phyloP scores from a whole-genome alignment of 1,140 invertebrate genomes.

The Colletes latitarsis region DNA sequence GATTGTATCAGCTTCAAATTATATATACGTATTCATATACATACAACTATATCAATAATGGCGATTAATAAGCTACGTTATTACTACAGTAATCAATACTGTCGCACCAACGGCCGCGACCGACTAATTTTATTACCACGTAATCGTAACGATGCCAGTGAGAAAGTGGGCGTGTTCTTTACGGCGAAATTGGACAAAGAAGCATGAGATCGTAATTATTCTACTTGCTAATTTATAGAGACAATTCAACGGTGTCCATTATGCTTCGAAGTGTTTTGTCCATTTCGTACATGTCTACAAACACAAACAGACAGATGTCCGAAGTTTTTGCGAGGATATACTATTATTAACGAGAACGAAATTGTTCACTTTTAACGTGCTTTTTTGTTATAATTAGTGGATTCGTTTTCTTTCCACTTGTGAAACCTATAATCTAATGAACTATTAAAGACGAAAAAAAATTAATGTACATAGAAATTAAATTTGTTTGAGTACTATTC shows the following conservation, averaged over 20 bases:
- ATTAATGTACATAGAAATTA: slow-evolving; percentile 69
- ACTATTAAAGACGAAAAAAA: slow-evolving; percentile 29
- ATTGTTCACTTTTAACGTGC: slow-evolving; percentile 38
- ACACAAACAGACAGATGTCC: slow-evolving; percentile 23
- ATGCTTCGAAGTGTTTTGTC: slow-evolving; percentile 43
- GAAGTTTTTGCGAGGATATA: slow-evolving; percentile 32
- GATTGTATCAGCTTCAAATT: slow-evolving; percentile 58
- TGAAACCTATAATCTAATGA: slow-evolving; percentile 23
- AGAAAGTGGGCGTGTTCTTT: slow-evolving; percentile 59
- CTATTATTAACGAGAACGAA: slow-evolving; percentile 23
- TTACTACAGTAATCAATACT: slow-evolving; percentile 43
- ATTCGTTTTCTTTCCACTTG: slow-evolving; percentile 63
- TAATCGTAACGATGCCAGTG: slow-evolving; percentile 38
- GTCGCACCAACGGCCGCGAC: slow-evolving; percentile 27
- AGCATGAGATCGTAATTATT: slow-evolving; percentile 59
- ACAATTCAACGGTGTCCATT: slow-evolving; percentile 16
- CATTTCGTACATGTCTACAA: slow-evolving; percentile 19
- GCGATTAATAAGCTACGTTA: slow-evolving; percentile 57
- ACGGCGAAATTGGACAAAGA: slow-evolving; percentile 46
- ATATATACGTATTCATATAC: slow-evolving; percentile 44
- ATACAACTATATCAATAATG: slow-evolving; percentile 49
- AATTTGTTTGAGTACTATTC: slow-evolving; percentile 66
- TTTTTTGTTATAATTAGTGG: slow-evolving; percentile 37
- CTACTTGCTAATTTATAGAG: slow-evolving; percentile 49
- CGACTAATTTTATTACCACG: slow-evolving; percentile 54